phyloP scores from a whole-genome alignment of 2,888 invertebrate species.

The Hyles lineata region DNA sequence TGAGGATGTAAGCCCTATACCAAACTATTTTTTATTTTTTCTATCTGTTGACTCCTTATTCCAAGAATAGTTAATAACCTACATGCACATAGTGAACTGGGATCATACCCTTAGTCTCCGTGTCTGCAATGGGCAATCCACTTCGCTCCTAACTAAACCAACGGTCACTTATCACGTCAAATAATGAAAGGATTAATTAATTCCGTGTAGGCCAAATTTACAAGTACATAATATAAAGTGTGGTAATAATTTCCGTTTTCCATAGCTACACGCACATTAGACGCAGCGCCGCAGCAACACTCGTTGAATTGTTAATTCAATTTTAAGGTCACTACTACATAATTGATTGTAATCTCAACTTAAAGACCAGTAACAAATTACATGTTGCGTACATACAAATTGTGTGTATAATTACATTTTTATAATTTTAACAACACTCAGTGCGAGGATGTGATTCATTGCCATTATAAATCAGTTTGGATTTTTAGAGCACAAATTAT shows the following conservation, averaged over 20 bases:
- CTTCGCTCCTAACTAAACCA: background rate
- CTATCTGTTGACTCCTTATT: no score
- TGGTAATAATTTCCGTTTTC: slow-evolving; percentile 25
- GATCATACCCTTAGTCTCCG: no score
- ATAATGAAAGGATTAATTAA: slow-evolving; percentile 19
- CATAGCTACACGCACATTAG: slow-evolving; percentile 12
- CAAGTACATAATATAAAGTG: slow-evolving; percentile 19
- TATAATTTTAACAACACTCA: slow-evolving; percentile 51
- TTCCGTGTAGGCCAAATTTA: slow-evolving; percentile 11
- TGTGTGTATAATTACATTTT: slow-evolving; percentile 53
- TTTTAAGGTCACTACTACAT: slow-evolving; percentile 57
- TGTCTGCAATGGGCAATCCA: no score
- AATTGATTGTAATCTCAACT: slow-evolving; percentile 61
- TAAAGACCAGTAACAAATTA: slow-evolving; percentile 59
- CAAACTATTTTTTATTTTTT: no score
- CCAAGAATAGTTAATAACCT: no score
- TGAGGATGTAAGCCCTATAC: no score
- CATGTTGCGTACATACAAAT: slow-evolving; percentile 50
- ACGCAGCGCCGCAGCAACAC: slow-evolving; percentile 26
- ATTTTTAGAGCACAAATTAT: slow-evolving; percentile 32
- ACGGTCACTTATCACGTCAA: background rate
- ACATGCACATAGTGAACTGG: no score
- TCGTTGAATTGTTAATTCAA: slow-evolving; percentile 54
- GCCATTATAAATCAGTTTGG: slow-evolving; percentile 47
- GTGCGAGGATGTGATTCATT: slow-evolving; percentile 49